Base-by-base conservation (phyloP, 1,140 invertebrate genomes). In the Achatina immaculata region DNA sequence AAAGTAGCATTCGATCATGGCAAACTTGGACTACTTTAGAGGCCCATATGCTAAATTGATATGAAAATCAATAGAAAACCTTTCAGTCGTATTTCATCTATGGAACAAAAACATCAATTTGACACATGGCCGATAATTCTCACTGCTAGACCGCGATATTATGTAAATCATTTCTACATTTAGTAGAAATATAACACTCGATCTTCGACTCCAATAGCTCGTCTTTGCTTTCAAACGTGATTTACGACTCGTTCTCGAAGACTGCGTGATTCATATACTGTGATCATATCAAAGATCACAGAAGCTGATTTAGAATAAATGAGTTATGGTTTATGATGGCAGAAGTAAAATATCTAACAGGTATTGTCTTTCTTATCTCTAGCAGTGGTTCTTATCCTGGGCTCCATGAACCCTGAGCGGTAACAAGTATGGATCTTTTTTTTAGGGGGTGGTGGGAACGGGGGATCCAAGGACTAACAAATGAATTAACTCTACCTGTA, bases 41-140 rank as follows among this genome's bases (percentile, higher is more conserved):
- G 55, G 7, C 24, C 24, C 55, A 58, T 58, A 58, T 58, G 7
- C 4, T 19, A 58, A 58, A n/a, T 58, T 58, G 55, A 58, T 24
- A 58, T 58, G 11, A 58, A 58, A 58, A 58, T 58, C 55, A 24
- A 58, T 58, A 58, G 55, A 58, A 58, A 58, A 58, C 55, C 55
- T 58, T 58, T 58, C 55, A 58, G 4, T 58, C 11, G 55, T 24
- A 58, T 58, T 58, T 58, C 55, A 58, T 58, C 55, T 58, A 24
- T 4, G 21, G 24, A 58, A 58, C 55, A 58, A 24, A 58, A 58
- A 9, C 55, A 58, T 58, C 55, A 58, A 58, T 21, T 58, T 58
- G 55, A 58, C 55, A 24, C 55, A 19, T 58, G 55, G n/a, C 55
- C 24, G 14, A n/a, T 58, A n/a, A 58, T 58, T 58, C 55, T 58